Base-by-base conservation (phyloP, 2,888 invertebrate species). In the Psococerastis gibbosa region DNA sequence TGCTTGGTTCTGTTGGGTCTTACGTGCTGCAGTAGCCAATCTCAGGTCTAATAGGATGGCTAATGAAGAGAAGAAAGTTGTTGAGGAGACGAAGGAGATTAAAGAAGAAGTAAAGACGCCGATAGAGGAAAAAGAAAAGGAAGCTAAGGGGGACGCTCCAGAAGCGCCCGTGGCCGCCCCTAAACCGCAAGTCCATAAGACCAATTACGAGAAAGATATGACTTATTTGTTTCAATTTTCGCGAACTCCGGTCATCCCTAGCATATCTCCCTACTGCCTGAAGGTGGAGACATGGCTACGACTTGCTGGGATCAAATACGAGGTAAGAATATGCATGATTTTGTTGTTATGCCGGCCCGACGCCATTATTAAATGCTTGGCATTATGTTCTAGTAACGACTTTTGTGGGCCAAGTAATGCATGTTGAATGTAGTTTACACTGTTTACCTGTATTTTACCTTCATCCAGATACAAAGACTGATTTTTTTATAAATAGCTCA, bases 211-310 rank as follows among this genome's bases (percentile, higher is more conserved):
- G 58, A 84, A 88, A 68, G 92, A 92, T 64, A 70, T 84, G 56
- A 84, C 91, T 51, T 94, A 94, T 68, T 68, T 94, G 61, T 89
- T 89, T 65, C 92, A 92, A 66, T 88, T 92, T 63, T 78, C 87
- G 52, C 76, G 92, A 59, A 87, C 87, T 53, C 84, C 88, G 52
- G 69, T 83, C 60, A 68, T 91, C 59, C 91, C 91, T 47, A 88
- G 89, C 49, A 70, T 87, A 55, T 91, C 89, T 52, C 87, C 89
- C 46, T 91, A 82, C 65, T 89, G 88, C 67, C 74, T 92, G 61
- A 92, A 92, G 73, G 84, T 91, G 55, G 92, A 94, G 70, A 88
- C 91, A 57, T 92, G 89, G 88, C 72, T 94, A 53, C 75, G 92
- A 60, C 73, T 92, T 56, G 78, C 81, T 58, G 85, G 81, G 60